These are phyloP conservation scores for Parapsyche elsis DNA, from an alignment of 1,140 invertebrate species.

Conservation along the genomic window DNA sequence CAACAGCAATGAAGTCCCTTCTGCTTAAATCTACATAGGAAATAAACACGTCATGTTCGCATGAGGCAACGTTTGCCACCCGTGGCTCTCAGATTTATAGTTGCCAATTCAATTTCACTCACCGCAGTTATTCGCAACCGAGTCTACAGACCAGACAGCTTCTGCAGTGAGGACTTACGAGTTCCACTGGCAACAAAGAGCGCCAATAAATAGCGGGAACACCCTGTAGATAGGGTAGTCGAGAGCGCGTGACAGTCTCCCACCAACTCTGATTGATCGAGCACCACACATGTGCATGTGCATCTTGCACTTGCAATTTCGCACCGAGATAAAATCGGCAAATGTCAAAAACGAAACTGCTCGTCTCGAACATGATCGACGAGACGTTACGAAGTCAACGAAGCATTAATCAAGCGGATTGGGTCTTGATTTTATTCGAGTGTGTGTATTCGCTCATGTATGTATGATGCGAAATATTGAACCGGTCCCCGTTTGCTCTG, in stretches of 20 bases:
- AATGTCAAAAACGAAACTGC: too few species aligned
- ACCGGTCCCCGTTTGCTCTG: too few species aligned
- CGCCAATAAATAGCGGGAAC: neutral
- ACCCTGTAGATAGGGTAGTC: neutral
- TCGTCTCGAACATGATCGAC: too few species aligned
- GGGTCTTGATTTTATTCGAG: too few species aligned
- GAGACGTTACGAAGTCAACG: too few species aligned
- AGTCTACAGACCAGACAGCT: neutral
- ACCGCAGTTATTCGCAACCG: neutral
- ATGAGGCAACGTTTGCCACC: neutral
- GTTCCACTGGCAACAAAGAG: neutral
- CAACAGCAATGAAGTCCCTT: neutral
- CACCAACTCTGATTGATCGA: neutral
- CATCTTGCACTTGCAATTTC: neutral
- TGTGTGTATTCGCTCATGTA: too few species aligned
- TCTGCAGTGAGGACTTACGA: neutral
- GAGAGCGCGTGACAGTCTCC: neutral
- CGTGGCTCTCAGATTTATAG: neutral
- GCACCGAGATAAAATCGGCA: neutral
- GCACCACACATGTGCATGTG: neutral
- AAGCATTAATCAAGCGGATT: too few species aligned
- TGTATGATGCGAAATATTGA: too few species aligned
- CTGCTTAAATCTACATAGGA: neutral
- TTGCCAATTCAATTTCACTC: constrained; percentile 3
- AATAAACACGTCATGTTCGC: neutral